A percentile compares a stretch with the other conserved stretches of the same genome.
phyloP scores from a whole-genome alignment of 2,113 vertebrate genomes.

The Phoxinus phoxinus region DNA sequence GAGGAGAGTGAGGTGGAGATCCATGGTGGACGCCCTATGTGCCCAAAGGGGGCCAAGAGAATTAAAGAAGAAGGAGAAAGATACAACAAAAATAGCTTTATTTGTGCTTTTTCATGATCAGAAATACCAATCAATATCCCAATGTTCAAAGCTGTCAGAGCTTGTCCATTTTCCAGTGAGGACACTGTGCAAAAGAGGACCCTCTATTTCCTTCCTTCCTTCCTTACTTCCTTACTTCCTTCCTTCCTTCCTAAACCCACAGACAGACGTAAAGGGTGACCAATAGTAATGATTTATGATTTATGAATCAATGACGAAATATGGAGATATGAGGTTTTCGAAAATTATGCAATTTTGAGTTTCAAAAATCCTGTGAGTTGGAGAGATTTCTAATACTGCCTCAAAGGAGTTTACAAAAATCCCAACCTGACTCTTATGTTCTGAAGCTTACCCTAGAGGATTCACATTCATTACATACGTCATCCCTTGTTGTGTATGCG shows the following conservation, averaged over 20 bases:
- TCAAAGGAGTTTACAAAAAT: constrained; percentile 3
- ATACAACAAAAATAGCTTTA: neutral
- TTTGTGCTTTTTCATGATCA: neutral
- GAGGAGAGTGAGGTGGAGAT: too few species aligned
- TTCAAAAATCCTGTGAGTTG: neutral
- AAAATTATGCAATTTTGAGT: neutral
- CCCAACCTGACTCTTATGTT: neutral
- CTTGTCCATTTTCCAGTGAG: constrained; percentile 16
- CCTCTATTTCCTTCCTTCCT: too few species aligned
- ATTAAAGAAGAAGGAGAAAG: too few species aligned
- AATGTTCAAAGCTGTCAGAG: constrained; percentile 11
- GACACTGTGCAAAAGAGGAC: neutral
- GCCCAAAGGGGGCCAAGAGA: too few species aligned
- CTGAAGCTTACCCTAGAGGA: neutral
- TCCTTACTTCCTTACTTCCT: too few species aligned
- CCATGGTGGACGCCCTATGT: too few species aligned
- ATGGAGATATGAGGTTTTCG: neutral
- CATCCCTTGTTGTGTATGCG: neutral
- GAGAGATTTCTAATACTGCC: neutral
- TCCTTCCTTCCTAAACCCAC: too few species aligned
- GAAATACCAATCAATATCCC: neutral
- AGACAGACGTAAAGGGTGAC: too few species aligned
- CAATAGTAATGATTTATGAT: too few species aligned
- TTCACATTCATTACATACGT: neutral
- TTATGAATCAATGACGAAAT: too few species aligned